Evolutionary conservation across 2,113 vertebrate species (phyloP).

Genomic region (Xiphophorus couchianus): DNA sequence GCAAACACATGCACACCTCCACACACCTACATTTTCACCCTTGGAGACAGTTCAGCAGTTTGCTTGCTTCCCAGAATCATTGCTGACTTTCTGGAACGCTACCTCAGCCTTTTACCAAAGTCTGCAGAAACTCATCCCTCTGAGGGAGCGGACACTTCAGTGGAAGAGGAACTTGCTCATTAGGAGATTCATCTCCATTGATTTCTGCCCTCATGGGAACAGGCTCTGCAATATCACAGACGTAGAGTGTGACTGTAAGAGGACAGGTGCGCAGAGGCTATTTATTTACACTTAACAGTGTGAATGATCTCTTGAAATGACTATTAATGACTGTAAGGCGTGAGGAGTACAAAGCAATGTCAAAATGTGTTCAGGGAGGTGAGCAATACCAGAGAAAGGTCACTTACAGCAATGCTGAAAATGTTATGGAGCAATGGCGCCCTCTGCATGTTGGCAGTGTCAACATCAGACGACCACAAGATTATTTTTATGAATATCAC

Average conservation of each 20-base stretch:
- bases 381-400: not conserved
- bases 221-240: constrained; percentile 25
- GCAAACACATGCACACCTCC: not conserved
- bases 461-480: not conserved
- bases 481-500: not conserved
- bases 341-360: constrained; percentile 16
- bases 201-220: constrained; percentile 49
- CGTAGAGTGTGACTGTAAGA: constrained; percentile 33
- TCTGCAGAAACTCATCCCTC: constrained; percentile 53
- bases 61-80: constrained; percentile 55
- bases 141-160: constrained; percentile 34
- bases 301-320: constrained; percentile 14
- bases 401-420: not conserved
- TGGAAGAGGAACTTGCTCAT: constrained; percentile 47
- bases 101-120: constrained; percentile 44
- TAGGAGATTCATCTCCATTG: constrained; percentile 61
- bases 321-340: constrained; percentile 7
- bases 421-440: constrained; percentile 64
- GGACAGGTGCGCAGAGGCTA: constrained; percentile 23
- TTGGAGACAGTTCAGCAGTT: constrained; percentile 23
- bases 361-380: constrained; percentile 7
- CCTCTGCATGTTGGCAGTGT: constrained; percentile 58
- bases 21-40: not conserved
- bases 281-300: constrained; percentile 30
- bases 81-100: constrained; percentile 50